Conservation (phyloP, 1,140 invertebrate species). For the fruit fly (Drosophila melanogaster) region DNA sequence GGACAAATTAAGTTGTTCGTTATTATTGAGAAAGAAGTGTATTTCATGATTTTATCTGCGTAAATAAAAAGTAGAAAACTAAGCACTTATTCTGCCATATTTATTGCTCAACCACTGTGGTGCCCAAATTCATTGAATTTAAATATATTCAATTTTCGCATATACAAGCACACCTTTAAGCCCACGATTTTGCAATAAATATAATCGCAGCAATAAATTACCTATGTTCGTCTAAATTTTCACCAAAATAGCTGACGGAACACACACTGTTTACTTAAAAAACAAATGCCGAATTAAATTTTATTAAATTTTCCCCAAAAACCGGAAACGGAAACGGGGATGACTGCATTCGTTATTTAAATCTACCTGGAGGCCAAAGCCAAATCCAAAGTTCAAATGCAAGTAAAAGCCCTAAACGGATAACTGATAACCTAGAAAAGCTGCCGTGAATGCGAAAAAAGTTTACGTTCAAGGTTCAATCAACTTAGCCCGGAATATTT, state of each 20-base stretch:
- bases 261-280: neutral
- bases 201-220: neutral
- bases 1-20: constrained; percentile 36
- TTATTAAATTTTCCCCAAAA: neutral
- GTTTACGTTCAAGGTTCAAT: constrained; percentile 43
- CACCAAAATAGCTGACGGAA: neutral
- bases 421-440: constrained; percentile 44
- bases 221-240: neutral
- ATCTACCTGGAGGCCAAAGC: neutral
- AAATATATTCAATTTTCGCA: no score
- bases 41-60: neutral
- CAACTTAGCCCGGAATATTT: constrained; percentile 35
- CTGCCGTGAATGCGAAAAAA: constrained; percentile 12
- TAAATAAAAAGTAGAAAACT: no score
- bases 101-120: no score
- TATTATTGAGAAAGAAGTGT: neutral
- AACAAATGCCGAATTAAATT: constrained; percentile 7
- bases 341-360: neutral
- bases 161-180: no score
- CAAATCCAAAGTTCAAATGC: constrained; percentile 35
- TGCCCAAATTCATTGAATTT: no score
- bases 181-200: neutral
- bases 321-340: neutral
- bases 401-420: constrained; percentile 24
- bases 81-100: no score